phyloP scores from a whole-genome alignment of 2,113 vertebrate species.

The Microtus pennsylvanicus region DNA sequence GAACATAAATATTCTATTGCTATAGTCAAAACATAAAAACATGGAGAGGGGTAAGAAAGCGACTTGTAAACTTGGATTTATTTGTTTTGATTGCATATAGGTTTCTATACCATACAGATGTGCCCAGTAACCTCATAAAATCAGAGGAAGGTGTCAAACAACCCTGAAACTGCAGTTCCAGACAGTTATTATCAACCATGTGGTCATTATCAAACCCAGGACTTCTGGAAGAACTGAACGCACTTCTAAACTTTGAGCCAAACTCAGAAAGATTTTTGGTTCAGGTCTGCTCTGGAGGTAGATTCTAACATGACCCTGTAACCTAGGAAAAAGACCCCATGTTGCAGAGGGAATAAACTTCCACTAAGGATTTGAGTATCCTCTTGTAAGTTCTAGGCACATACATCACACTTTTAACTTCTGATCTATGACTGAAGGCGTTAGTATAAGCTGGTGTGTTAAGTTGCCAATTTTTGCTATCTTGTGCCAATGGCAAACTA shows the following conservation, averaged over 20 bases:
- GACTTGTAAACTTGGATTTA: neutral
- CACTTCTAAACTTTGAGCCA: neutral
- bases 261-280: neutral
- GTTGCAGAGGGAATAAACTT: accelerated
- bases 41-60: accelerated
- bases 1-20: neutral
- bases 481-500: neutral
- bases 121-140: neutral
- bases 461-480: neutral
- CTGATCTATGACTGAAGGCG: neutral
- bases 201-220: neutral
- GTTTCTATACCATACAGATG: no score
- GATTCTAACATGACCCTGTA: neutral
- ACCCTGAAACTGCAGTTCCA: neutral
- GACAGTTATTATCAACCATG: no score
- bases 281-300: neutral
- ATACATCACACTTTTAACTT: neutral
- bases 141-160: neutral
- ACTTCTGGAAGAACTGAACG: neutral
- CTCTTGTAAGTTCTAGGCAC: neutral
- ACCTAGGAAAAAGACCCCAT: neutral
- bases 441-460: neutral
- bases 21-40: neutral
- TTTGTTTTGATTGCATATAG: neutral
- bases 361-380: neutral